Evolutionary conservation across 2,888 invertebrate genomes (phyloP).

Genomic region (Spatulosminthurus flaviceps): DNA sequence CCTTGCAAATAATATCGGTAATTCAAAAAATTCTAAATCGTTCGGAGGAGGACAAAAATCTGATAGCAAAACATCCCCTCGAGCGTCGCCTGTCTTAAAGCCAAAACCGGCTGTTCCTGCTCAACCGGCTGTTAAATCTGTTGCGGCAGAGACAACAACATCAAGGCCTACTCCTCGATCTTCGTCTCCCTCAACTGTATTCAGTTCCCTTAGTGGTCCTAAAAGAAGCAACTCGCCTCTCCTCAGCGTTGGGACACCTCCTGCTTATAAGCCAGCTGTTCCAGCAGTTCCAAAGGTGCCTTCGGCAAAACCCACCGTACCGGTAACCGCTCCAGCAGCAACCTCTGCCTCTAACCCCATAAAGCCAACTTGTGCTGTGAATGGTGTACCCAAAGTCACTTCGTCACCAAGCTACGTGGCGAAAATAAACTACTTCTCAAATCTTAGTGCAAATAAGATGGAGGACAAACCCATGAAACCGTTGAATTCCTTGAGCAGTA

Average conservation of each 20-base stretch:
- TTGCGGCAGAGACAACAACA: neutral
- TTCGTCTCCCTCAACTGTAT: conserved; percentile 15
- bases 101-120: conserved; percentile 22
- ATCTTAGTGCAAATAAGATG: conserved; percentile 48
- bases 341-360: neutral
- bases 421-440: conserved; percentile 63
- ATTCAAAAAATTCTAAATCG: neutral
- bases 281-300: conserved; percentile 16
- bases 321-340: neutral
- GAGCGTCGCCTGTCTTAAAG: conserved; percentile 38
- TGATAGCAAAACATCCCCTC: conserved; percentile 28
- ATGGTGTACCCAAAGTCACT: conserved; percentile 60
- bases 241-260: conserved; percentile 3
- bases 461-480: conserved; percentile 60
- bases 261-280: conserved; percentile 38
- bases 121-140: neutral
- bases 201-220: conserved; percentile 11
- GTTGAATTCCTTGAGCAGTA: conserved; percentile 55
- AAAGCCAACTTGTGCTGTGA: conserved; percentile 62
- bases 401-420: conserved; percentile 61
- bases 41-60: neutral
- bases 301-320: conserved; percentile 4
- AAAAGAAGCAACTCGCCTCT: conserved; percentile 38
- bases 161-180: neutral
- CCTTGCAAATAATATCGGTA: neutral